phyloP scores from a whole-genome alignment of 1,140 invertebrate species.

The Catajapyx aquilonaris region DNA sequence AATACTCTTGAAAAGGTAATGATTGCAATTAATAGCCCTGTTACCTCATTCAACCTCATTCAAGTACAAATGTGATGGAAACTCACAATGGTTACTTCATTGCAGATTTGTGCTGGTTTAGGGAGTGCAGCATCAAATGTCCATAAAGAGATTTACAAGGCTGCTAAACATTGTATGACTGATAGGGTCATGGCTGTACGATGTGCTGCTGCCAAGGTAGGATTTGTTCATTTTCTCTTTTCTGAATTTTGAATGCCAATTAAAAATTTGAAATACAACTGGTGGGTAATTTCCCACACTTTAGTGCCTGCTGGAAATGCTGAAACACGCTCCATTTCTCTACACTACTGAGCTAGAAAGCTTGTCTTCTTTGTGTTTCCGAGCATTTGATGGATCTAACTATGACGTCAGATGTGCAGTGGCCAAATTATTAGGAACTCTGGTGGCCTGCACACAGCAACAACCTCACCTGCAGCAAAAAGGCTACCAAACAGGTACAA shows the following conservation, averaged over 20 bases:
- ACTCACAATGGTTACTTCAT: no score
- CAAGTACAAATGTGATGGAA: no score
- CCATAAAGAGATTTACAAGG: slow-evolving; percentile 85
- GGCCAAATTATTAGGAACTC: slow-evolving; percentile 67
- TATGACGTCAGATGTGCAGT: slow-evolving; percentile 85
- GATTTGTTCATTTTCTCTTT: slow-evolving; percentile 2
- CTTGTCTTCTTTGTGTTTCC: slow-evolving; percentile 67
- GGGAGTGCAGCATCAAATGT: slow-evolving; percentile 64
- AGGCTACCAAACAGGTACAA: slow-evolving; percentile 9
- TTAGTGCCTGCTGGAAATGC: slow-evolving; percentile 71
- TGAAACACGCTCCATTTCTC: slow-evolving; percentile 69
- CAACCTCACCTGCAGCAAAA: slow-evolving; percentile 13
- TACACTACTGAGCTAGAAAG: slow-evolving; percentile 79
- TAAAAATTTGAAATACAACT: no score
- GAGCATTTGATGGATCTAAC: slow-evolving; percentile 81
- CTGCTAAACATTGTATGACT: slow-evolving; percentile 57
- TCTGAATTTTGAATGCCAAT: no score
- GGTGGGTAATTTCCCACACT: no score
- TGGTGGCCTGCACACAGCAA: slow-evolving; percentile 62
- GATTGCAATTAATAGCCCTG: no score
- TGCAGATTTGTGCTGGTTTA: slow-evolving; percentile 56
- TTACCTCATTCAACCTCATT: no score
- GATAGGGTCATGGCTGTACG: slow-evolving; percentile 80
- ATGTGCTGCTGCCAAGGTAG: slow-evolving; percentile 59
- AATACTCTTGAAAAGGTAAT: slow-evolving; percentile 73